Evolutionary conservation across 2,113 vertebrate genomes (phyloP).

Genomic region (Spilogale gracilis): DNA sequence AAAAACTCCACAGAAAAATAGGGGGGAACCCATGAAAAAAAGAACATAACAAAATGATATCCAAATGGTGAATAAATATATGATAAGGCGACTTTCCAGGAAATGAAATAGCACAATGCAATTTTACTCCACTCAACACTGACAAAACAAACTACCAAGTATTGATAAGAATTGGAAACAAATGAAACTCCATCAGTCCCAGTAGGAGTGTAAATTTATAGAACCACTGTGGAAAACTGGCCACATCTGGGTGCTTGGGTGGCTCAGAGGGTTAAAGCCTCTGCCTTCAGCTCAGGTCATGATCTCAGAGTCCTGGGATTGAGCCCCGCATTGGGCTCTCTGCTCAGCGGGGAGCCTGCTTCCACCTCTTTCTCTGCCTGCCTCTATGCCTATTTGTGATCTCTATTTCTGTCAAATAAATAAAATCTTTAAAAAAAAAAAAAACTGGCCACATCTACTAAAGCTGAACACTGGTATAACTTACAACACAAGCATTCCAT

Average conservation of each 20-base stretch:
- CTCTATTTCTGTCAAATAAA: too few relatives aligned
- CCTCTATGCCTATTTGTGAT: too few relatives aligned
- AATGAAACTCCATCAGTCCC: background rate
- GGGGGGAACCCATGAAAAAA: background rate
- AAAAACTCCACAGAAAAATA: background rate
- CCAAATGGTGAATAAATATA: background rate
- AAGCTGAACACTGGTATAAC: background rate
- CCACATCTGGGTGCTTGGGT: too few relatives aligned
- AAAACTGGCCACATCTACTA: background rate
- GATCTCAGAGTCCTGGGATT: too few relatives aligned
- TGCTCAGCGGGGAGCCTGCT: too few relatives aligned
- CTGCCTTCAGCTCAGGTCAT: too few relatives aligned
- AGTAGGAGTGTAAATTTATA: background rate
- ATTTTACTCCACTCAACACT: background rate
- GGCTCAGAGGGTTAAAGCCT: too few relatives aligned
- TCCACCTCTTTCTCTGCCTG: too few relatives aligned
- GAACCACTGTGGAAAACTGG: background rate
- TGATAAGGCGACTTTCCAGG: background rate
- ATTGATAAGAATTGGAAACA: background rate
- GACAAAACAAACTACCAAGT: background rate
- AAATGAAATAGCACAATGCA: background rate
- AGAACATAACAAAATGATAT: background rate
- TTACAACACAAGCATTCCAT: background rate
- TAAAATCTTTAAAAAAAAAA: too few relatives aligned
- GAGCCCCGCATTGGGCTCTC: too few relatives aligned